Evolutionary conservation across 1,140 invertebrate genomes (phyloP), one percentile per base, ranked within the genome.

Genomic region (Callitettix versicolor): DNA sequence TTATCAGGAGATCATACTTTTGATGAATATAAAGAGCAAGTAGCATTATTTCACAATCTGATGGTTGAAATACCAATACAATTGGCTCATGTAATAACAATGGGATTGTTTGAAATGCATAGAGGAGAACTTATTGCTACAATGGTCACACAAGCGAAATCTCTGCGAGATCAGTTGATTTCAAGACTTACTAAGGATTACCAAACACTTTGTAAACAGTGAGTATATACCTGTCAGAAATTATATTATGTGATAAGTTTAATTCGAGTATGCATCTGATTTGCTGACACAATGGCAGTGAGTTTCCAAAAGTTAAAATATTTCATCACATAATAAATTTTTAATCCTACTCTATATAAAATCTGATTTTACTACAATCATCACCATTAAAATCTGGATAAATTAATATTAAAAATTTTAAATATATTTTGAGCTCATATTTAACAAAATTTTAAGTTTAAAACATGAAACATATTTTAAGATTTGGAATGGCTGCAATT

Each of bases 81-180:
- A 48, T 73, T 84, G 17, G 77, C 82, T 64, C 77, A 79, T 36
- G 80, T 82, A 1, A 76, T 86, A 24, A 78, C 81, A 17, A 80
- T 89, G 55, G 88, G 88, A 20, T 82, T 94, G 67, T 96, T 91
- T 68, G 85, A 90, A 63, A 80, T 97, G 60, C 81, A 90, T 66
- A 79, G 90, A 55, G 79, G 79, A 40, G 82, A 88, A 53, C 71
- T 95, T n/a, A 86, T 95, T 21, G 72, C 76, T 12, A 74, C 81
- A 3, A 71, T 96, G 43, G 76, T 82, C 1, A 71, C 75, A 20
- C 70, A 81, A 36, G 86, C 88, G 0, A 76, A 80, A n/a, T 72
- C 72, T 36, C 69, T 93, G 14, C 81, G 82, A 58, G 79, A 82
- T 33, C 78, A 81, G 60, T 65, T 96, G 11, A 64, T 95, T 0